phyloP scores from a whole-genome alignment of 1,140 invertebrate species.

The Hyles euphorbiae region DNA sequence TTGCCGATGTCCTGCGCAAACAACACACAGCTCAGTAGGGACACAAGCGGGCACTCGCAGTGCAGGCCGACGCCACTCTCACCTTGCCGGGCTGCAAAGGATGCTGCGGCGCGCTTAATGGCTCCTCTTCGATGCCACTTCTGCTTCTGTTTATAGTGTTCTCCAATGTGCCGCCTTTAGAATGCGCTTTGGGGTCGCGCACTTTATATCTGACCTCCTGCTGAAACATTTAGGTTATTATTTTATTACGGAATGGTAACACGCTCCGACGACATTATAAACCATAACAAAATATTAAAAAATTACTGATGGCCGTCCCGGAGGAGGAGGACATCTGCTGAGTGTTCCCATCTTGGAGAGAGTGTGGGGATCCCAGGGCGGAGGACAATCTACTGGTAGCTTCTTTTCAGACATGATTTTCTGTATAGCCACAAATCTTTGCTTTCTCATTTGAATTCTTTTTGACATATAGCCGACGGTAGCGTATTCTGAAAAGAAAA shows the following conservation, averaged over 20 bases:
- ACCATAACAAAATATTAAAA: background rate
- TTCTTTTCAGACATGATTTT: constrained; percentile 95
- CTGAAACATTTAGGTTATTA: too few relatives aligned
- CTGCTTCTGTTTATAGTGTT: constrained; percentile 90
- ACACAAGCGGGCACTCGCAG: background rate
- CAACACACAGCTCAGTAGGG: background rate
- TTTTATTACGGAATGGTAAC: background rate
- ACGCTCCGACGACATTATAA: background rate
- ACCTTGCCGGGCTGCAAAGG: constrained; percentile 87
- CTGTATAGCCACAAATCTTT: constrained; percentile 90
- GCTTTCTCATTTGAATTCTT: constrained; percentile 96
- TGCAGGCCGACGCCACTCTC: background rate
- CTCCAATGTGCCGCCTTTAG: constrained; percentile 92
- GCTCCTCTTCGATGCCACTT: constrained; percentile 77
- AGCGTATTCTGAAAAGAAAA: constrained; percentile 89
- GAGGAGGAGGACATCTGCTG: constrained; percentile 60
- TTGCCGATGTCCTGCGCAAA: constrained; percentile 85
- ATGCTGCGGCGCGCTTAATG: constrained; percentile 75
- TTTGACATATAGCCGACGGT: constrained; percentile 97
- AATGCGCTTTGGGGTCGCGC: constrained; percentile 93
- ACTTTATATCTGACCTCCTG: constrained; percentile 96
- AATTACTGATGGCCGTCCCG: constrained; percentile 63
- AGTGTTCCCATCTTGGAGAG: constrained; percentile 75
- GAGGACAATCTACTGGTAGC: constrained; percentile 83
- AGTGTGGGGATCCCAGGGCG: constrained; percentile 79